These are phyloP conservation scores for Drosophila melanosoma DNA, from an alignment of 2,888 invertebrate species.

Conservation along the genomic window DNA sequence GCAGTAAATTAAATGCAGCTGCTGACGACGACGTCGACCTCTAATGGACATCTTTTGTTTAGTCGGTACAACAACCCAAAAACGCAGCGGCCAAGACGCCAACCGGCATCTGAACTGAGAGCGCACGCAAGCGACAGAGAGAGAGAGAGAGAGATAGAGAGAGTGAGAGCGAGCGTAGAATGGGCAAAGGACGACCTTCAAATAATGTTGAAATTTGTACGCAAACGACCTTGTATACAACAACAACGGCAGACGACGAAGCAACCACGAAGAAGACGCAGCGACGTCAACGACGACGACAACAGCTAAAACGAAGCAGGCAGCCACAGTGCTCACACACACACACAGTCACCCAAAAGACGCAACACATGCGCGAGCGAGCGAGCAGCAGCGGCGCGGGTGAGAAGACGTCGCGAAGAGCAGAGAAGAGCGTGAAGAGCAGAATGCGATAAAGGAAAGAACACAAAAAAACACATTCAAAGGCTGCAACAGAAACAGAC, in stretches of 20 bases:
- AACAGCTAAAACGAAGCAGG: slow-evolving; percentile 54
- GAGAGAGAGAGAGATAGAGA: slow-evolving; percentile 34
- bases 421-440: slow-evolving; percentile 38
- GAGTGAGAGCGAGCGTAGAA: slow-evolving; percentile 55
- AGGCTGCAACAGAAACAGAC: slow-evolving; percentile 32
- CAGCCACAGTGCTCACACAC: slow-evolving; percentile 50
- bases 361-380: slow-evolving; percentile 75
- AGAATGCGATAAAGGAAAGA: slow-evolving; percentile 56
- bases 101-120: slow-evolving; percentile 54
- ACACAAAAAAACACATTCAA: slow-evolving; percentile 31
- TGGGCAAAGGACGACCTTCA: slow-evolving; percentile 85
- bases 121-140: slow-evolving; percentile 35
- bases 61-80: slow-evolving; percentile 56
- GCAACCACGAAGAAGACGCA: slow-evolving; percentile 61
- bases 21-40: slow-evolving; percentile 1
- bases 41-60: slow-evolving; percentile 39
- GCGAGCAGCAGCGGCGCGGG: slow-evolving; percentile 46
- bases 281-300: slow-evolving; percentile 46
- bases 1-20: slow-evolving; percentile 37
- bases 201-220: slow-evolving; percentile 85
- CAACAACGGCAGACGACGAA: slow-evolving; percentile 68
- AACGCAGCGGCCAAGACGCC: slow-evolving; percentile 45
- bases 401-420: slow-evolving; percentile 28
- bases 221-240: slow-evolving; percentile 85
- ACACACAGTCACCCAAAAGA: slow-evolving; percentile 33